Conservation (phyloP, 2,888 invertebrate genomes). For the Sphecodes monilicornis region DNA sequence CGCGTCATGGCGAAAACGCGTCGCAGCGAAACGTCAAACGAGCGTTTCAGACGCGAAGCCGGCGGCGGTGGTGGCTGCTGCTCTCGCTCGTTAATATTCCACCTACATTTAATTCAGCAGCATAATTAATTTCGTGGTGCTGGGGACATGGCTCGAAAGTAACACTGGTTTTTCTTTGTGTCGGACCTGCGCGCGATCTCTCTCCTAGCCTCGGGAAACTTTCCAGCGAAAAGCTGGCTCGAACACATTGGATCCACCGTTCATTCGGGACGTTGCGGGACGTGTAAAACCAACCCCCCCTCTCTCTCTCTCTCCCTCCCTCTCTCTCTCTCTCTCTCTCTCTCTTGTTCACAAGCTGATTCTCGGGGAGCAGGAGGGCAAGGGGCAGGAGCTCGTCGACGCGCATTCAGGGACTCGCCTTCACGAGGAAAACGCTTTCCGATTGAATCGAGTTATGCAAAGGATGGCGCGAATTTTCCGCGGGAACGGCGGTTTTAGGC, state of each 20-base stretch:
- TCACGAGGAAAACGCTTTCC: slow-evolving; percentile 71
- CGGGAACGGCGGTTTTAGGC: slow-evolving; percentile 52
- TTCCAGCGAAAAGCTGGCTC: slow-evolving; percentile 25
- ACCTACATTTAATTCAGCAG: slow-evolving; percentile 37
- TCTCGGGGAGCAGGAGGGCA: not conserved
- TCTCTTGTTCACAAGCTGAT: not conserved
- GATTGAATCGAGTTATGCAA: slow-evolving; percentile 78
- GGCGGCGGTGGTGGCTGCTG: too few relatives aligned
- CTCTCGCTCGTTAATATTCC: slow-evolving; percentile 46
- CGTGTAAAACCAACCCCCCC: slow-evolving; percentile 51
- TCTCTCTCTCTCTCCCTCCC: not conserved
- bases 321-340: not conserved
- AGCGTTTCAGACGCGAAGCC: not conserved
- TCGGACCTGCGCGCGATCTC: not conserved
- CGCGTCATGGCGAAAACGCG: not conserved
- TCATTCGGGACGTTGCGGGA: slow-evolving; percentile 42
- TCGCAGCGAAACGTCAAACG: slow-evolving; percentile 26
- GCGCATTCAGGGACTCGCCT: slow-evolving; percentile 62
- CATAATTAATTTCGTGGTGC: slow-evolving; percentile 59
- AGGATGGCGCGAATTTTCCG: slow-evolving; percentile 70
- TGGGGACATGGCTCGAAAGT: slow-evolving; percentile 19
- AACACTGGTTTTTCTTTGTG: slow-evolving; percentile 42
- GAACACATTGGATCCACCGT: slow-evolving; percentile 53
- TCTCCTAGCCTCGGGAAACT: slow-evolving; percentile 22
- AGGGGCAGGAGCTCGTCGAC: slow-evolving; percentile 52